Evolutionary conservation across 2,888 invertebrate species (phyloP), one percentile per base, ranked within the genome.

Genomic region (Pelosia muscerda): DNA sequence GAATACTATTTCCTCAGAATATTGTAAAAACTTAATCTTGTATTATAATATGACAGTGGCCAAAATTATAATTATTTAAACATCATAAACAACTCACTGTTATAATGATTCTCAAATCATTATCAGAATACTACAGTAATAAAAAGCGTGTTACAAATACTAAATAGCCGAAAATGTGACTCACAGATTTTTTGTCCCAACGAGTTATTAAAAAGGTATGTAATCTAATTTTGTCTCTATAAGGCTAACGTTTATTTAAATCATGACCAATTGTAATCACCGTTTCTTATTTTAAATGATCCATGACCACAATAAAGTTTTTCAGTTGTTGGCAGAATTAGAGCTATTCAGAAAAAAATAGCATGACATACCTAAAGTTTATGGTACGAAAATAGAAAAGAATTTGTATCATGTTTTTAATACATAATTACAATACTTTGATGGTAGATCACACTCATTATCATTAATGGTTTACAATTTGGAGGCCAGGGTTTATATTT

Each of bases 201-300:
- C 19, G 1, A 38, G 38, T 25, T 38, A 38, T 38, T 66, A 58
- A 71, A 65, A 67, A 63, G 25, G 66, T 66, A 70, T 66, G 74
- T 82, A 77, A 87, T 83, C 85, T 79, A 80, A 85, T 84, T n/a
- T 82, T 83, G 77, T 77, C 69, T 67, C 66, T 79, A 76, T 83
- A 86, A 85, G 85, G 80, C 79, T 75, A 72, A 72, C 83, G 83
- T 74, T 76, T 83, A 89, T 85, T 84, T 77, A 85, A 85, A 79
- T 89, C 90, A 91, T 92, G 92, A 90, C 87, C 82, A 77, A 73
- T 75, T 71, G 80, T 84, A 85, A 90, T 86, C 74, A 84, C 86
- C 88, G 85, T 86, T 74, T 79, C 89, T 72, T 81, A 90, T 88
- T 79, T 77, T 82, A 85, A 87, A 88, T 86, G 84, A 86, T 84